phyloP scores from a whole-genome alignment of 1,140 invertebrate species.

The Ooceraea biroi region DNA sequence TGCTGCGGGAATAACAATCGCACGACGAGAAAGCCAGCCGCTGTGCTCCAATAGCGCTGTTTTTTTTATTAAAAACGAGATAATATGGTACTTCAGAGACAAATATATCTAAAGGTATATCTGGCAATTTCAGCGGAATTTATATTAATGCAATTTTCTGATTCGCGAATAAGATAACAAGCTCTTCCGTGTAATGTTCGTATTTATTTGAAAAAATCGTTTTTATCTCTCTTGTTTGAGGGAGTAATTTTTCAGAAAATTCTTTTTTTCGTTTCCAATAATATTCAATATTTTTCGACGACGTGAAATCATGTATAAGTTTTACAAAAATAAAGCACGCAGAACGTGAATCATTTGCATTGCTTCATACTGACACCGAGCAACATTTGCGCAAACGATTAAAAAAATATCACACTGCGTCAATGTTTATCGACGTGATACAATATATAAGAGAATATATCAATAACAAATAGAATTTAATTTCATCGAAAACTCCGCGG shows the following conservation, averaged over 20 bases:
- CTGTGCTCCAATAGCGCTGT: background rate
- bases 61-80: constrained; percentile 22
- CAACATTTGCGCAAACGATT: constrained; percentile 39
- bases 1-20: constrained; percentile 4
- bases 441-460: background rate
- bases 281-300: constrained; percentile 8
- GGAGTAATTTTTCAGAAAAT: constrained; percentile 5
- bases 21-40: background rate
- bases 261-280: constrained; percentile 1
- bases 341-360: constrained; percentile 19
- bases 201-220: constrained; percentile 2
- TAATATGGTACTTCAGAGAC: background rate
- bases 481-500: background rate
- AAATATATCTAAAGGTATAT: background rate
- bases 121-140: background rate
- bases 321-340: constrained; percentile 12
- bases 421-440: constrained; percentile 14
- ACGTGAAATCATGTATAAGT: constrained; percentile 14
- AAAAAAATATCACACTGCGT: constrained; percentile 27
- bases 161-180: background rate
- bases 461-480: constrained; percentile 3
- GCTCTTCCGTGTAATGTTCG: constrained; percentile 2
- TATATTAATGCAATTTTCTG: background rate
- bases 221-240: constrained; percentile 13
- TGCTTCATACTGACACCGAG: background rate